Percentiles rank a stretch among this genome's conserved stretches.
Evolutionary conservation across 1,140 invertebrate species (phyloP).

Genomic region (Paraescarpia echinospica): DNA sequence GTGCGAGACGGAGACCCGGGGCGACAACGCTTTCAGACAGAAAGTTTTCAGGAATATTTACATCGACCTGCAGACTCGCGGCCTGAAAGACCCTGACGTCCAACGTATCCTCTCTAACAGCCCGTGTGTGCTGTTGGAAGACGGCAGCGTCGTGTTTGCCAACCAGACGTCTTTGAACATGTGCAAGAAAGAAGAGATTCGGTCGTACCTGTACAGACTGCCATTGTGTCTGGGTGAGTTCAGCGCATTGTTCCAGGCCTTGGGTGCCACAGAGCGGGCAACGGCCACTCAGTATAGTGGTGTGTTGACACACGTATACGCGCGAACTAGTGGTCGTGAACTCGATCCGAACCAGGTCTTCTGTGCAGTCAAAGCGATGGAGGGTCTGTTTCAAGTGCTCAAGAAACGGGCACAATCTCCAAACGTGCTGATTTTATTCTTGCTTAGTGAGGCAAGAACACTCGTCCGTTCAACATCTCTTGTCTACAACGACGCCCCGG

Average conservation of each 20-base stretch:
- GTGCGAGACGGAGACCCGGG: background rate
- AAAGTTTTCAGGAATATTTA: conserved; percentile 23
- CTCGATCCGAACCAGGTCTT: conserved; percentile 37
- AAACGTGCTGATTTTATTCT: too few relatives aligned
- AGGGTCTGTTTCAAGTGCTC: conserved; percentile 31
- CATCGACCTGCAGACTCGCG: conserved; percentile 14
- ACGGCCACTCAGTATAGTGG: conserved; percentile 33
- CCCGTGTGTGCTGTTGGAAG: conserved; percentile 22
- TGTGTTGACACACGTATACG: conserved; percentile 30
- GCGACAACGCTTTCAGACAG: background rate
- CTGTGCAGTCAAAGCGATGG: conserved; percentile 34
- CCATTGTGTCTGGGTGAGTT: conserved; percentile 37
- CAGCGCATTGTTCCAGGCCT: conserved; percentile 36
- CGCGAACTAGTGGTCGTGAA: conserved; percentile 23
- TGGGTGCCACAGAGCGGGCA: conserved; percentile 34
- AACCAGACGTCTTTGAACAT: conserved; percentile 34
- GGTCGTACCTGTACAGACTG: conserved; percentile 34
- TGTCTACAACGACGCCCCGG: conserved; percentile 33
- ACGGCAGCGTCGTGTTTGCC: conserved; percentile 33
- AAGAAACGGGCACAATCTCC: background rate
- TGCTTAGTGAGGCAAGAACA: background rate
- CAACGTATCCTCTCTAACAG: background rate
- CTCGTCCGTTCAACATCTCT: conserved; percentile 2
- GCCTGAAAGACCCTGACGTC: background rate
- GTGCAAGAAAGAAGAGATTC: conserved; percentile 34